Evolutionary conservation across 1,140 invertebrate species (phyloP).

Genomic region (Drosophila asahinai): DNA sequence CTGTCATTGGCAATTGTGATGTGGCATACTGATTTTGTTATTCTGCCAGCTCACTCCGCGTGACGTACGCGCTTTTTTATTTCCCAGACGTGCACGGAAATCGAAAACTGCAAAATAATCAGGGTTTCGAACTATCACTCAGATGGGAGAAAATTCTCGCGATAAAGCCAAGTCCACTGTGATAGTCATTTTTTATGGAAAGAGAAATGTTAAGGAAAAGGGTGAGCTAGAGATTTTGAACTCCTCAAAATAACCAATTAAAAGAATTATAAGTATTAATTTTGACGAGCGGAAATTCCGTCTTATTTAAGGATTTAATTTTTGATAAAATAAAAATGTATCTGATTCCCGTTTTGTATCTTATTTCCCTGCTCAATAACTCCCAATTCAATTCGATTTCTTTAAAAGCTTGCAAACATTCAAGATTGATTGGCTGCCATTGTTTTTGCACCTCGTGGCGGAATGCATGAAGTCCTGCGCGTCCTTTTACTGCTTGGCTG

Average conservation of each 20-base stretch:
- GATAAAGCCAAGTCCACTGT: background rate
- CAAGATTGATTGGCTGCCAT: constrained; percentile 31
- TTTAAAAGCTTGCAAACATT: background rate
- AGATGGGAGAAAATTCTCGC: background rate
- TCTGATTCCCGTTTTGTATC: background rate
- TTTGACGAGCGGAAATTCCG: too few species aligned
- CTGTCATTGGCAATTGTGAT: constrained; percentile 40
- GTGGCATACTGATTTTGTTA: constrained; percentile 46
- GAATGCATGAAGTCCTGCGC: constrained; percentile 25
- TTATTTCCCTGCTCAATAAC: background rate
- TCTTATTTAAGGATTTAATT: too few species aligned
- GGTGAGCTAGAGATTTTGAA: background rate
- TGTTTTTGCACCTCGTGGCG: constrained; percentile 15
- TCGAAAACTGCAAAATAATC: constrained; percentile 29
- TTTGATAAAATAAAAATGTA: background rate
- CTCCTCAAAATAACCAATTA: too few species aligned
- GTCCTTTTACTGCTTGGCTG: background rate
- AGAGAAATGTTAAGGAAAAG: too few species aligned
- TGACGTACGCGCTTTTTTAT: constrained; percentile 57
- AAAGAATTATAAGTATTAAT: too few species aligned
- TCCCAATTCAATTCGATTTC: too few species aligned
- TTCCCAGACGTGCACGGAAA: constrained; percentile 48
- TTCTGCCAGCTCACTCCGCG: constrained; percentile 32
- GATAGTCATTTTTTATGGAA: too few species aligned
- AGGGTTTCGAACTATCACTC: constrained; percentile 13